Base-by-base conservation (phyloP, 2,888 invertebrate genomes). In the Eudemis profundana region DNA sequence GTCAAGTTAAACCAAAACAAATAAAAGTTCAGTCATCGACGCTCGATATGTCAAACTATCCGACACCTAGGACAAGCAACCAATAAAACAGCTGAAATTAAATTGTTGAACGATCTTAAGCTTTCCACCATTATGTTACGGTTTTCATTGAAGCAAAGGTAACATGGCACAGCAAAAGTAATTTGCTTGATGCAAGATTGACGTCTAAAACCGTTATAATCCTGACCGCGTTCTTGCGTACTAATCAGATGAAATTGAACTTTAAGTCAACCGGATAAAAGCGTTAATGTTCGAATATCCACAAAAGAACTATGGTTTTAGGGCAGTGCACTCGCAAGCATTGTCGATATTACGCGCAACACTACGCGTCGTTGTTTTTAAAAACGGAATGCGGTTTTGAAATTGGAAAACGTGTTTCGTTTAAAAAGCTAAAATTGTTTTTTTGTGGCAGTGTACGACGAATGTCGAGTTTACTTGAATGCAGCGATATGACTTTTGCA, bases 301-400 rank as follows among this genome's bases (percentile, higher is more conserved):
- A 19, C 8, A 36, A 44, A 61, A 51, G 47, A 56, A 36, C 50
- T 49, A 57, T 44, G 12, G 76, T 84, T 73, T 74, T 75, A 72
- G 82, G 81, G 82, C 84, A 83, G 77, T 83, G 83, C 81, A 83
- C 83, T 84, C 81, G 78, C 73, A 74, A 57, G 49, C 33, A 59
- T 80, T 84, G 83, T 86, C 84, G 86, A 86, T 82, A 84, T 83
- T 78, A 80, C 77, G 82, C 83, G 83, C 87, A 86, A 80, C 87
- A 86, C 86, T 86, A 84, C 71, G 70, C 72, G 73, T 75, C 77
- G 81, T 81, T 81, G 77, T 76, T 85, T 56, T 82, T 80, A 82
- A 74, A 82, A 83, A 83, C 81, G 85, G 86, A 88, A 87, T 87
- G 87, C 79, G 81, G 86, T 86, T 86, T 84, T 77, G 74, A 81